These are phyloP conservation scores for Drosophila aldrichi DNA, from an alignment of 2,888 invertebrate species.

Conservation along the genomic window DNA sequence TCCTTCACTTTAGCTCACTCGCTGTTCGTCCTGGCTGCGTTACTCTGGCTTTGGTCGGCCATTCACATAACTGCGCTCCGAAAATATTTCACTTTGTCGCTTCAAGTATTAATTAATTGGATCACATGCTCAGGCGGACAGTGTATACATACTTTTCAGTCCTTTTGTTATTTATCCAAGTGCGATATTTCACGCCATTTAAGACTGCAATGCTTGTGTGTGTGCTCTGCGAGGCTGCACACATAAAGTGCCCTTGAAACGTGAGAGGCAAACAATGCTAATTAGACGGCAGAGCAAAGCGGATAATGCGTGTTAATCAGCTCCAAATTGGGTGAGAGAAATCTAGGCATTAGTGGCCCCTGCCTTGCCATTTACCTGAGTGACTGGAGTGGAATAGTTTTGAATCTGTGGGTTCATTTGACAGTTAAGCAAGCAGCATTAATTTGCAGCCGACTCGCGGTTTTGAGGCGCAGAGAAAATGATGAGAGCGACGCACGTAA, in stretches of 20 bases:
- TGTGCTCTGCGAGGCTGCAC: not conserved
- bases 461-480: conserved; percentile 43
- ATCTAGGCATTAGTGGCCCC: conserved; percentile 50
- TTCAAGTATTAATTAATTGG: conserved; percentile 64
- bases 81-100: conserved; percentile 40
- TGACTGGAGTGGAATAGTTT: conserved; percentile 27
- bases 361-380: conserved; percentile 32
- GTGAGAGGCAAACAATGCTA: conserved; percentile 47
- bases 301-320: conserved; percentile 63
- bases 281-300: conserved; percentile 49
- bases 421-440: conserved; percentile 61
- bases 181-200: conserved; percentile 56
- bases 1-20: conserved; percentile 31
- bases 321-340: conserved; percentile 65
- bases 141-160: conserved; percentile 23
- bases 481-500: not conserved
- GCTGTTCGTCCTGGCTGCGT: conserved; percentile 23
- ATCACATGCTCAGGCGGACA: conserved; percentile 30
- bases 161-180: conserved; percentile 41
- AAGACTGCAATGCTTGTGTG: conserved; percentile 14
- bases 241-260: conserved; percentile 23
- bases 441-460: conserved; percentile 70
- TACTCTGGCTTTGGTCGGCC: not conserved
- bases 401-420: conserved; percentile 59
- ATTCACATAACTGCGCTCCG: conserved; percentile 26